Conservation (phyloP, 2,797 vertebrate species). For the Moxostoma hubbsi region DNA sequence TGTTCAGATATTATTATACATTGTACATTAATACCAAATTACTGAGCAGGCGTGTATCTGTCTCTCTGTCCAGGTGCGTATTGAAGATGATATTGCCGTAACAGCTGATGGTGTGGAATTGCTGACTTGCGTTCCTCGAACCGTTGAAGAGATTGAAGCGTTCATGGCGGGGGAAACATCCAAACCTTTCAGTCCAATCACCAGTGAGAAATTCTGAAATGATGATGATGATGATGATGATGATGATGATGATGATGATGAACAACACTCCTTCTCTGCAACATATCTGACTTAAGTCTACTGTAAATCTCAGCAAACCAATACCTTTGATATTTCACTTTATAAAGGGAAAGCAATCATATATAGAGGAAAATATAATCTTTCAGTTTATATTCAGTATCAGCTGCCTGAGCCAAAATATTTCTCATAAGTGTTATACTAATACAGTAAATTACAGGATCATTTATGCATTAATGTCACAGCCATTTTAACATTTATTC, state of each 20-base stretch:
- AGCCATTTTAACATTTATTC: not conserved
- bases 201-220: conserved; percentile 66
- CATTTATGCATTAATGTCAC: conserved; percentile 7
- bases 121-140: conserved; percentile 94
- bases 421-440: not conserved
- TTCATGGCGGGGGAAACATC: conserved; percentile 83
- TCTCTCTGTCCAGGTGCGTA: conserved; percentile 83
- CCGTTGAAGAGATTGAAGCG: conserved; percentile 90
- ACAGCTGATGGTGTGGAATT: conserved; percentile 85
- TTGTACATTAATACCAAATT: too few species aligned
- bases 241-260: not conserved
- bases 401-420: not conserved
- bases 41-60: too few species aligned
- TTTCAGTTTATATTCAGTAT: not conserved
- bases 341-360: conserved; percentile 23
- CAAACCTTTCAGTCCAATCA: conserved; percentile 78
- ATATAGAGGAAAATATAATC: not conserved
- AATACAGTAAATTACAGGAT: not conserved
- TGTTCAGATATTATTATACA: too few species aligned
- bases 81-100: conserved; percentile 91
- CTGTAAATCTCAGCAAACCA: not conserved
- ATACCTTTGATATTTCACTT: not conserved
- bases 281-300: not conserved
- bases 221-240: not conserved
- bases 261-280: not conserved